Percentiles rank a stretch among this genome's conserved stretches.
phyloP scores from a whole-genome alignment of 2,888 invertebrate species.

The Malthinus flaveolus region DNA sequence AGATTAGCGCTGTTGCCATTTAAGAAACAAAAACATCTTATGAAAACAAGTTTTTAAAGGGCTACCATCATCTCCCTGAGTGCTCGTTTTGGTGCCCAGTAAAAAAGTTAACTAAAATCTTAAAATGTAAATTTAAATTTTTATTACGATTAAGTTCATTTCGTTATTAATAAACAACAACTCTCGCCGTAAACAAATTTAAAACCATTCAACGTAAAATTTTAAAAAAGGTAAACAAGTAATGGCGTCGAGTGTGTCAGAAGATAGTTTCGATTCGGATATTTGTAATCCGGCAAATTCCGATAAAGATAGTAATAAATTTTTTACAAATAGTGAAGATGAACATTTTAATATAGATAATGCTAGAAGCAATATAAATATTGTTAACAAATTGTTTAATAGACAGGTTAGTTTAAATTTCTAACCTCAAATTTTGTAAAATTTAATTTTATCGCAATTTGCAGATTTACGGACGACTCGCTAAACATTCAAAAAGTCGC shows the following conservation, averaged over 20 bases:
- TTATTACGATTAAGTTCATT: no score
- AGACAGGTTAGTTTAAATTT: slow-evolving; percentile 36
- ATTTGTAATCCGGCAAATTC: slow-evolving; percentile 13
- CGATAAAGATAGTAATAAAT: slow-evolving; percentile 10
- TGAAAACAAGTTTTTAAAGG: no score
- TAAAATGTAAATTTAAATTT: no score
- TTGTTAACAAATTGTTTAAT: slow-evolving; percentile 37
- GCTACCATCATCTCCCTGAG: no score
- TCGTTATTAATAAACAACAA: no score
- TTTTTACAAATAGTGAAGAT: slow-evolving; percentile 14
- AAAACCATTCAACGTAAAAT: slow-evolving; percentile 3
- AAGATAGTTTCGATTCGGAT: slow-evolving; percentile 30
- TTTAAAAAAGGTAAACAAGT: slow-evolving; percentile 25
- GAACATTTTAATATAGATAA: slow-evolving; percentile 9
- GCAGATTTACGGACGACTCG: slow-evolving; percentile 51
- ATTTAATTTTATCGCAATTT: slow-evolving; percentile 30
- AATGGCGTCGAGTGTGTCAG: slow-evolving; percentile 38
- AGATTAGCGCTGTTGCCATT: no score
- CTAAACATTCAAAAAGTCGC: slow-evolving; percentile 50
- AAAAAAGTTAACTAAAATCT: no score
- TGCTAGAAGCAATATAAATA: slow-evolving; percentile 28
- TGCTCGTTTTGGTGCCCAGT: no score
- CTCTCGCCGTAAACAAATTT: neutral
- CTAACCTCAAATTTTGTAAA: slow-evolving; percentile 39
- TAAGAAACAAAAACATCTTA: no score